These are phyloP conservation scores for Spilosoma lubricipeda DNA, from an alignment of 2,888 invertebrate genomes.

Conservation along the genomic window DNA sequence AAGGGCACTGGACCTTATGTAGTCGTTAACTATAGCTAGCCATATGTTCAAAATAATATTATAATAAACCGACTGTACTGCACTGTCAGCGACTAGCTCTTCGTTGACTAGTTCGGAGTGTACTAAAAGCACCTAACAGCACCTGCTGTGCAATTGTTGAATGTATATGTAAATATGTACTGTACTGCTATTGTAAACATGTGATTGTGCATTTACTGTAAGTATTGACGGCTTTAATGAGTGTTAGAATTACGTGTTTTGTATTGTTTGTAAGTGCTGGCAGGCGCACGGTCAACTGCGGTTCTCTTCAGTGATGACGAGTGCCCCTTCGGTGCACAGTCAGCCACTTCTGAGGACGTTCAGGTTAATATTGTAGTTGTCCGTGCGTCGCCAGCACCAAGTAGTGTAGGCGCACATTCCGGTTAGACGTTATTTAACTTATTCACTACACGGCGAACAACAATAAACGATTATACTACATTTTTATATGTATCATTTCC, in stretches of 20 bases:
- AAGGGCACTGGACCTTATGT: background rate
- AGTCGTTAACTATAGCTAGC: background rate
- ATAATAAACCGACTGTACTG: background rate
- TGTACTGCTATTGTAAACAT: slow-evolving; percentile 8
- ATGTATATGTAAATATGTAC: slow-evolving; percentile 18
- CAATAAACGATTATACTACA: slow-evolving; percentile 46
- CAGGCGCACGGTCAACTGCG: background rate
- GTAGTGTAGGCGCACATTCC: slow-evolving; percentile 62
- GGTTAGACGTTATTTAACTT: slow-evolving; percentile 70
- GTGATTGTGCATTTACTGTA: slow-evolving; percentile 60
- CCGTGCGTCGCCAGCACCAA: background rate
- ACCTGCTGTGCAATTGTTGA: slow-evolving; percentile 15
- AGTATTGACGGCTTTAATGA: slow-evolving; percentile 71
- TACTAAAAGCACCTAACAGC: no score
- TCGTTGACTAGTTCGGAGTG: background rate
- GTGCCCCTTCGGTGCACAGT: background rate
- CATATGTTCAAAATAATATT: background rate
- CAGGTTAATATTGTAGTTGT: background rate
- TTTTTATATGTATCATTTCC: slow-evolving; percentile 19
- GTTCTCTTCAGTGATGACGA: background rate
- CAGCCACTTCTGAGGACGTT: background rate
- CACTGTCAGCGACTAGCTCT: background rate
- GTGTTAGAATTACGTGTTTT: slow-evolving; percentile 36
- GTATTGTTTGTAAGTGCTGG: slow-evolving; percentile 11
- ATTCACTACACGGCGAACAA: slow-evolving; percentile 63